phyloP scores from a whole-genome alignment of 2,113 vertebrate genomes.

The Oreochromis tanganicae region DNA sequence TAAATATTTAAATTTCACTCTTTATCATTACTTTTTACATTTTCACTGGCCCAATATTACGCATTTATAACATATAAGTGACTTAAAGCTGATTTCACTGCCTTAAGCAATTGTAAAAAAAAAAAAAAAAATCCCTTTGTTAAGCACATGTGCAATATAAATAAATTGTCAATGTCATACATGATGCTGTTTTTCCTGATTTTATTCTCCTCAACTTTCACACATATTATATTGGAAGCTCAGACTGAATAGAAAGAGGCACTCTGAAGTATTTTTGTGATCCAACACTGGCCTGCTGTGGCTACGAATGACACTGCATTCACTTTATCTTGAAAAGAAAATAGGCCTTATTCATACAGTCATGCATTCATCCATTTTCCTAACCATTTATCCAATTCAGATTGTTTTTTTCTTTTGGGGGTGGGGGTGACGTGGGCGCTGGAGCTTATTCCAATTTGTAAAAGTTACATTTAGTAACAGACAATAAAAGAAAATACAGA shows the following conservation, averaged over 20 bases:
- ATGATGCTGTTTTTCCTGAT: not conserved
- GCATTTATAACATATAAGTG: not conserved
- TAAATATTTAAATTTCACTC: not conserved
- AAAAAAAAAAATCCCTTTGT: not conserved
- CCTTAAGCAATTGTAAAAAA: not conserved
- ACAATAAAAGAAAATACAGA: not conserved
- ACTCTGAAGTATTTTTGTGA: not conserved
- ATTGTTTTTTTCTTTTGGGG: not conserved
- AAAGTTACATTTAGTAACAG: not conserved
- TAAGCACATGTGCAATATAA: not conserved
- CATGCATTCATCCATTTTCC: not conserved
- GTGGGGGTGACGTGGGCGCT: not conserved
- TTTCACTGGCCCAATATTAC: not conserved
- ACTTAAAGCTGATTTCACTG: not conserved
- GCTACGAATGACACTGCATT: not conserved
- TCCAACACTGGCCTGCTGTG: slow-evolving; percentile 1
- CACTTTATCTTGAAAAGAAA: not conserved
- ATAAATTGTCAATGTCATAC: not conserved
- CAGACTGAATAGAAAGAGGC: not conserved
- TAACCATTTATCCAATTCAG: not conserved
- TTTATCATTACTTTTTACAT: not conserved
- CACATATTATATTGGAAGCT: not conserved
- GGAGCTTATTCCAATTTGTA: not conserved
- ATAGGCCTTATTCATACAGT: not conserved
- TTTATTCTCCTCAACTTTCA: not conserved